Percentiles rank a stretch among this genome's conserved stretches.
Evolutionary conservation across 1,140 invertebrate genomes (phyloP).

Genomic region (Trichogramma pretiosum): DNA sequence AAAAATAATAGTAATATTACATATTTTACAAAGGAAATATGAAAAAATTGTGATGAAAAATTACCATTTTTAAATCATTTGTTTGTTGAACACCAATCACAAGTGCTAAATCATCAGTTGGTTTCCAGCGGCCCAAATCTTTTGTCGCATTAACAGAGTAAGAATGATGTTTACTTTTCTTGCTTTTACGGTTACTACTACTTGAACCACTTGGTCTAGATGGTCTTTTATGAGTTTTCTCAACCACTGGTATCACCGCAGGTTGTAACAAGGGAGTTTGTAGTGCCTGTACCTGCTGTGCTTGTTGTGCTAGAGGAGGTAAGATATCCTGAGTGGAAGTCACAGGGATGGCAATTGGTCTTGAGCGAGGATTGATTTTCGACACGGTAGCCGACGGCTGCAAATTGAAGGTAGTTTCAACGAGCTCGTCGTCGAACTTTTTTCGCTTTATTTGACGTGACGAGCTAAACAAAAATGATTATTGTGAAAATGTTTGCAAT

Average conservation of each 20-base stretch:
- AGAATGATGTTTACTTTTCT: slow-evolving; percentile 42
- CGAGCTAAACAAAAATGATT: slow-evolving; percentile 53
- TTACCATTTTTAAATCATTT: slow-evolving; percentile 43
- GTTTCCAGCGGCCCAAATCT: slow-evolving; percentile 92
- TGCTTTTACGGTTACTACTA: slow-evolving; percentile 38
- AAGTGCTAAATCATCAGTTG: slow-evolving; percentile 88
- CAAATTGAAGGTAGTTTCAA: slow-evolving; percentile 67
- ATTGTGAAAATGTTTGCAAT: background rate
- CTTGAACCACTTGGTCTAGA: slow-evolving; percentile 34
- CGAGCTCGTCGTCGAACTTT: slow-evolving; percentile 95
- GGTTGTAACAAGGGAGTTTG: slow-evolving; percentile 38
- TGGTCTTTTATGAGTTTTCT: slow-evolving; percentile 33
- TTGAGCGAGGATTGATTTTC: slow-evolving; percentile 49
- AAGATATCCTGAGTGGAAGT: slow-evolving; percentile 40
- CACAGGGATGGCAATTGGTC: too few relatives aligned
- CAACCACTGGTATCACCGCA: slow-evolving; percentile 31
- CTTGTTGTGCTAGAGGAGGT: slow-evolving; percentile 38
- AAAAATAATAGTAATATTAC: slow-evolving; percentile 5
- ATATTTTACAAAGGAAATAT: slow-evolving; percentile 4
- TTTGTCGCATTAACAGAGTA: slow-evolving; percentile 53
- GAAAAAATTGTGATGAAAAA: slow-evolving; percentile 14
- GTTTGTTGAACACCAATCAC: slow-evolving; percentile 91
- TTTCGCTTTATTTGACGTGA: slow-evolving; percentile 88
- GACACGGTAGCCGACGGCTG: slow-evolving; percentile 56
- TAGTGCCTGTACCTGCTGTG: slow-evolving; percentile 37